Percentiles rank a stretch among this genome's conserved stretches.
phyloP scores from a whole-genome alignment of 1,140 invertebrate species.

The Atta texana region DNA sequence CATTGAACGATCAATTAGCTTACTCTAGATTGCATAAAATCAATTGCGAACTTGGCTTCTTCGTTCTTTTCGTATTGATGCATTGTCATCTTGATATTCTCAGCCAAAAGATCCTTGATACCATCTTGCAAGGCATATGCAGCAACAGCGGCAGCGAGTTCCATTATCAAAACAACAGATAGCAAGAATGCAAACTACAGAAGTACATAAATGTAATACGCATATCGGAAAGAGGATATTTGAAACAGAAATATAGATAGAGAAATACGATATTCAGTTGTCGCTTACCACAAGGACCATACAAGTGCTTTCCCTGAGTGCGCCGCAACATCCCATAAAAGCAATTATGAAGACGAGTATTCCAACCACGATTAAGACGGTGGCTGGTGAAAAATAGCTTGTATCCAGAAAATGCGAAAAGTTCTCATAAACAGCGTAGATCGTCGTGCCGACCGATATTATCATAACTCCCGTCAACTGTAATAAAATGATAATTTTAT shows the following conservation, averaged over 20 bases:
- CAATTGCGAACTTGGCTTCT: constrained; percentile 87
- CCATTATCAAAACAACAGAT: constrained; percentile 92
- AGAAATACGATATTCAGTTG: constrained; percentile 45
- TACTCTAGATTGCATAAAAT: constrained; percentile 90
- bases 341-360: constrained; percentile 92
- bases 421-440: constrained; percentile 91
- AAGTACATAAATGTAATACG: constrained; percentile 58
- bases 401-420: constrained; percentile 90
- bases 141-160: constrained; percentile 93
- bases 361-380: constrained; percentile 92
- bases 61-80: constrained; percentile 86
- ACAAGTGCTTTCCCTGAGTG: constrained; percentile 93
- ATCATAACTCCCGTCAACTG: constrained; percentile 92
- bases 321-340: constrained; percentile 93
- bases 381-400: constrained; percentile 90
- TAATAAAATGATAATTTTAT: constrained; percentile 63
- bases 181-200: constrained; percentile 94
- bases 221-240: neutral
- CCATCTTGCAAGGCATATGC: constrained; percentile 91
- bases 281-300: constrained; percentile 88
- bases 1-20: constrained; percentile 67
- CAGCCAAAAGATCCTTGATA: constrained; percentile 87
- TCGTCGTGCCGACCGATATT: constrained; percentile 92
- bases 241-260: constrained; percentile 14
- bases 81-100: constrained; percentile 88